These are phyloP conservation scores for Columba guinea DNA, from an alignment of 2,797 vertebrate genomes.

Conservation along the genomic window DNA sequence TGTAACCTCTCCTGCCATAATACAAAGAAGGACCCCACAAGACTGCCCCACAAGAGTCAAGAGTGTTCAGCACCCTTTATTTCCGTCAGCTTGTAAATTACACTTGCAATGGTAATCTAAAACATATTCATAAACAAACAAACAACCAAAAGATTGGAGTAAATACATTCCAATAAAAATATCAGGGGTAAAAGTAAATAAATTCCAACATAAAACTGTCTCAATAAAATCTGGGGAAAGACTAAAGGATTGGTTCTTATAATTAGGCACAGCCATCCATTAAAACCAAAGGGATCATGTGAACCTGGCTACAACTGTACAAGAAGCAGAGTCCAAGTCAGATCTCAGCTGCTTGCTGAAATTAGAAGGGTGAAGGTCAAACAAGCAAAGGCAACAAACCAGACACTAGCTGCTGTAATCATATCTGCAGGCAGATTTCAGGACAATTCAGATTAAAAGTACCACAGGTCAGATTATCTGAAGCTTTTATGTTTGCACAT, in stretches of 20 bases:
- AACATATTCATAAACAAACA: background rate
- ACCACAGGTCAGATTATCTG: slow-evolving; percentile 17
- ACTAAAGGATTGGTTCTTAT: background rate
- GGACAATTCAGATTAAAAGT: slow-evolving; percentile 22
- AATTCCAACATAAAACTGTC: background rate
- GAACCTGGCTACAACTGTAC: slow-evolving; percentile 30
- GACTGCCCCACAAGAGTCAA: background rate
- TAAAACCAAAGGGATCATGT: slow-evolving; percentile 41
- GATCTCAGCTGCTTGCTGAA: slow-evolving; percentile 44
- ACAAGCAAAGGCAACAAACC: slow-evolving; percentile 50
- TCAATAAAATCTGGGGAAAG: background rate
- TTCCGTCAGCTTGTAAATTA: background rate
- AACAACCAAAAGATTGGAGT: background rate
- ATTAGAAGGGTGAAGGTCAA: slow-evolving; percentile 65
- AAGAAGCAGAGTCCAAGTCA: slow-evolving; percentile 44
- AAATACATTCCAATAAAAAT: background rate
- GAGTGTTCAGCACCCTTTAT: background rate
- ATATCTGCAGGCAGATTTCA: slow-evolving; percentile 4
- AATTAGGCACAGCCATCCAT: background rate
- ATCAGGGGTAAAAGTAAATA: background rate
- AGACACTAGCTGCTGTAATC: slow-evolving; percentile 23
- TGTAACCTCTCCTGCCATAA: background rate
- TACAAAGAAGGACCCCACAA: background rate
- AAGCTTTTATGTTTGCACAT: slow-evolving; percentile 25
- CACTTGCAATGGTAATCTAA: background rate